Evolutionary conservation across 1,140 invertebrate species (phyloP).

Genomic region (Galendromus occidentalis): DNA sequence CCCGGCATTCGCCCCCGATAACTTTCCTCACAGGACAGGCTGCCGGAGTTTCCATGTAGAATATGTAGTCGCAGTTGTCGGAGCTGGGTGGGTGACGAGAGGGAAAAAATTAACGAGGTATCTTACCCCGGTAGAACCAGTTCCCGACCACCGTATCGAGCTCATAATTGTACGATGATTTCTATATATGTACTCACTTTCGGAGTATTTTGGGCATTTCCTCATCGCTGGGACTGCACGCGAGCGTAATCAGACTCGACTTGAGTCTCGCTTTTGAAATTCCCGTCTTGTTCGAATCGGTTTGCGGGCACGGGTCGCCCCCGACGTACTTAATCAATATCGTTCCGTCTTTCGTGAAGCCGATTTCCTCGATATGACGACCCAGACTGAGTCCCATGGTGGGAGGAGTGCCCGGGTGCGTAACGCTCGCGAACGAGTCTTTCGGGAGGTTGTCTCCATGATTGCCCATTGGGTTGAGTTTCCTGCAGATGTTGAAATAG

Average conservation of each 20-base stretch:
- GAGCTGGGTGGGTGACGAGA: neutral
- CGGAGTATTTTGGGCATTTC: neutral
- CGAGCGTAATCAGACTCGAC: neutral
- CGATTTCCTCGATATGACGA: neutral
- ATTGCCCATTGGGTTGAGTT: neutral
- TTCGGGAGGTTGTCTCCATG: neutral
- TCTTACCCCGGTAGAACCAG: no score
- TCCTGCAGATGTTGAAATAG: neutral
- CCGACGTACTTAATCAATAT: slow-evolving; percentile 21
- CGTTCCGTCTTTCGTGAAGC: slow-evolving; percentile 19
- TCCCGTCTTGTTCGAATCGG: slow-evolving; percentile 18
- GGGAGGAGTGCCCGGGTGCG: neutral
- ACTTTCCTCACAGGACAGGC: slow-evolving; percentile 24
- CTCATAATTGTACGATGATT: no score
- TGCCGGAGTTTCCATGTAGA: slow-evolving; percentile 26
- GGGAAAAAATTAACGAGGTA: no score
- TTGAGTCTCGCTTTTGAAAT: slow-evolving; percentile 9
- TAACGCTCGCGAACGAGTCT: neutral
- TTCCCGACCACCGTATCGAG: no score
- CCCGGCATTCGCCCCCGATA: slow-evolving; percentile 23
- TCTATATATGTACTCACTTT: no score
- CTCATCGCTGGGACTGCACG: neutral
- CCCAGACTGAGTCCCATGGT: neutral
- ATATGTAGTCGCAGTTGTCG: slow-evolving; percentile 25
- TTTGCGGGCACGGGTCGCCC: slow-evolving; percentile 22